Evolutionary conservation across 2,797 vertebrate genomes (phyloP).

Genomic region (Antrozous pallidus): DNA sequence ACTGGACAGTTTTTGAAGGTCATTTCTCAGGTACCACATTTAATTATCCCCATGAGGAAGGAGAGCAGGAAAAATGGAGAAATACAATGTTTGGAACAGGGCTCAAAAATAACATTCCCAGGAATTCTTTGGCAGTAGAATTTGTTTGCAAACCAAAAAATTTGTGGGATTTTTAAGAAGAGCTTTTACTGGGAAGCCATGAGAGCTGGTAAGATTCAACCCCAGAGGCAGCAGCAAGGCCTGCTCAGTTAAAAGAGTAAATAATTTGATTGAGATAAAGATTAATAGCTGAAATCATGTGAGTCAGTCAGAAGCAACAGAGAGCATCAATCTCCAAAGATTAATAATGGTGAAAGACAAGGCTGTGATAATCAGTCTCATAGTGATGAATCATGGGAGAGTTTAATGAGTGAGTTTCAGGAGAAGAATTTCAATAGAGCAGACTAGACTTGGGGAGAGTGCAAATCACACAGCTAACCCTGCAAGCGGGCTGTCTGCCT

Average conservation of each 20-base stretch:
- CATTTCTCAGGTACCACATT: not conserved
- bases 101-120: not conserved
- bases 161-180: not conserved
- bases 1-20: not conserved
- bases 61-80: not conserved
- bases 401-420: constrained; percentile 83
- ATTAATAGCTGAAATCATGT: constrained; percentile 90
- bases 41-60: not conserved
- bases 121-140: constrained; percentile 61
- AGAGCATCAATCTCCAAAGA: constrained; percentile 87
- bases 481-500: constrained; percentile 59
- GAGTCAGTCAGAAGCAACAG: constrained; percentile 83
- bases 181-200: constrained; percentile 67
- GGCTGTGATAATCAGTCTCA: constrained; percentile 90
- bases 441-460: constrained; percentile 60
- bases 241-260: constrained; percentile 81
- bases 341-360: constrained; percentile 89
- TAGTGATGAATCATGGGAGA: constrained; percentile 89
- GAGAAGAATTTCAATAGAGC: constrained; percentile 79
- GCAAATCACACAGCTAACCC: constrained; percentile 50
- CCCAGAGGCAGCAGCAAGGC: constrained; percentile 72
- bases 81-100: not conserved
- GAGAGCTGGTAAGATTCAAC: constrained; percentile 74
- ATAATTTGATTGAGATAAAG: constrained; percentile 89
- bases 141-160: constrained; percentile 52